These are phyloP conservation scores for Odontocolon sp. DNA, from an alignment of 2,888 invertebrate species.

Conservation along the genomic window DNA sequence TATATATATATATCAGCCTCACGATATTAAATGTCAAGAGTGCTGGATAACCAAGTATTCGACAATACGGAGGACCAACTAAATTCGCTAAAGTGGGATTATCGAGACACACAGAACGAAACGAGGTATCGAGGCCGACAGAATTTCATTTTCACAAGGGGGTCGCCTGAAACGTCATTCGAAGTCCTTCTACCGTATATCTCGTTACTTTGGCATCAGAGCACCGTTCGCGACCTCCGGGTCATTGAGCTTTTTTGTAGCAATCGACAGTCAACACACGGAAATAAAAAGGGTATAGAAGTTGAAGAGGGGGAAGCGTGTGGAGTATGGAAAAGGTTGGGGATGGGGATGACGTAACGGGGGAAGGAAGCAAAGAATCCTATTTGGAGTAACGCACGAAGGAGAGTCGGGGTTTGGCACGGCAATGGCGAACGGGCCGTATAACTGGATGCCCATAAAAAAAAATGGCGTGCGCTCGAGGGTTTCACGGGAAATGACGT, in stretches of 20 bases:
- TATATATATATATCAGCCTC: too few relatives aligned
- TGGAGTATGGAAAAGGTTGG: conserved; percentile 12
- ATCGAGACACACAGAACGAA: too few relatives aligned
- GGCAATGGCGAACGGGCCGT: conserved; percentile 46
- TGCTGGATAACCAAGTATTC: too few relatives aligned
- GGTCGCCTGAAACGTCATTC: conserved; percentile 27
- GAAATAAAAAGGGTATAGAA: conserved; percentile 28
- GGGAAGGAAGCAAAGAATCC: conserved; percentile 48
- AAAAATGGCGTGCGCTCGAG: conserved; percentile 26
- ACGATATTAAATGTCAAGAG: too few relatives aligned
- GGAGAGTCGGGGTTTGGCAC: conserved; percentile 40
- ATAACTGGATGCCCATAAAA: conserved; percentile 59
- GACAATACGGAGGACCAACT: too few relatives aligned
- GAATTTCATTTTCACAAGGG: conserved; percentile 20
- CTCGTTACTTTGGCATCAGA: conserved; percentile 14
- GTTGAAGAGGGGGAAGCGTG: conserved; percentile 29
- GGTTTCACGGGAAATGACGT: conserved; percentile 61
- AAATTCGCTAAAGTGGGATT: too few relatives aligned
- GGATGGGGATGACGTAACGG: conserved; percentile 30
- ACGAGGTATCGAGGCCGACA: background rate
- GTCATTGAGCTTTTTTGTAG: conserved; percentile 27
- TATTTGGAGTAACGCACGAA: conserved; percentile 43
- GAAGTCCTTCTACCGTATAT: background rate
- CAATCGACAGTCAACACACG: conserved; percentile 6
- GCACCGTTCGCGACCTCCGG: conserved; percentile 21